Evolutionary conservation across 2,888 invertebrate genomes (phyloP), one percentile per base, ranked within the genome.

Genomic region (Deilephila porcellus): DNA sequence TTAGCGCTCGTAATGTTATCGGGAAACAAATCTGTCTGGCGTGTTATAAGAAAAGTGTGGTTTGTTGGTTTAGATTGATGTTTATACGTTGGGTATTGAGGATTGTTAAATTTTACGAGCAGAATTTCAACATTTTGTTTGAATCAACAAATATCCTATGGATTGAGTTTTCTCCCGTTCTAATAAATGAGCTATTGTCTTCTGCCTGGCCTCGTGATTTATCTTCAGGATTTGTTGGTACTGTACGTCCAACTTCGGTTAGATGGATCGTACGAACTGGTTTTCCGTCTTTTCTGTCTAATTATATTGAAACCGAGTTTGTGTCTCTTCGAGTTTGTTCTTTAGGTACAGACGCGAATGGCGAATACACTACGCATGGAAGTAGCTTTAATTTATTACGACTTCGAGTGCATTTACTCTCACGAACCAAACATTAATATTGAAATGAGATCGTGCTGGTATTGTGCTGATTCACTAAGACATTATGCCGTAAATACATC

Each of bases 401-500:
- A 11, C n/a, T 64, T 64, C 45, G 34, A 64, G 37, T 37, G 64
- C 37, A 45, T 11, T 64, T 45, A 20, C 34, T 63, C 63, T 34
- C n/a, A 67, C 45, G 45, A 20, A 67, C 25, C n/a, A 67, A 52
- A 67, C 17, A 52, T 67, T 45, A 14, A 5, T 67, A 67, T 67
- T 67, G 67, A 52, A 67, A 63, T 63, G 19, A 67, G 67, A 52
- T 25, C 45, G 45, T 45, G n/a, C n/a, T 3, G 56, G 56, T 56
- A 67, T 67, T 67, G 52, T 67, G 67, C 67, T 67, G 67, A 67
- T 67, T 67, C 67, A 67, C 67, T 52, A 67, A 67, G 67, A 67
- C 67, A 67, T 67, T 67, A 67, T 52, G 45, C 67, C 52, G 52
- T 67, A 56, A 67, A 73, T 72, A 59, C 56, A 73, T 37, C 72